Evolutionary conservation across 2,797 vertebrate species (phyloP).

Genomic region (Parauchenoglanis ngamensis): DNA sequence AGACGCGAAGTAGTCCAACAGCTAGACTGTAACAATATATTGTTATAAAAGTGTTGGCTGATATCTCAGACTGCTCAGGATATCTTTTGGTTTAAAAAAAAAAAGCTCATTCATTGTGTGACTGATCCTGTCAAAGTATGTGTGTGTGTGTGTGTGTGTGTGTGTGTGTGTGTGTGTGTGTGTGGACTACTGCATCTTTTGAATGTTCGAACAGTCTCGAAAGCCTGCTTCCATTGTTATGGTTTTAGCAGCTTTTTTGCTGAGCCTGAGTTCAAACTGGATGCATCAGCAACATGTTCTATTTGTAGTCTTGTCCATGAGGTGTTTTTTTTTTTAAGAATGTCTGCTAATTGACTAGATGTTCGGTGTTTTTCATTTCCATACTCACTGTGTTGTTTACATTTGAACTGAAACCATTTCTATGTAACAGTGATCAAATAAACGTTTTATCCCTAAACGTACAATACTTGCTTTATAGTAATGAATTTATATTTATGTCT

Average conservation of each 20-base stretch:
- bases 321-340: neutral
- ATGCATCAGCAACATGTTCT: conserved; percentile 10
- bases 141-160: neutral
- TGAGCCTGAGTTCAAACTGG: neutral
- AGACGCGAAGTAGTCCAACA: conserved; percentile 42
- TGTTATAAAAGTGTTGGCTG: neutral
- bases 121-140: neutral
- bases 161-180: neutral
- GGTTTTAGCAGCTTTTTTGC: conserved; percentile 3
- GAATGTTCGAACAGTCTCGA: conserved; percentile 24
- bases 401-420: conserved; percentile 17
- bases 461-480: neutral
- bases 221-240: neutral
- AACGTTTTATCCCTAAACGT: neutral
- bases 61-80: conserved; percentile 15
- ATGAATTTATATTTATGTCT: neutral
- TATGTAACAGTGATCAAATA: conserved; percentile 27
- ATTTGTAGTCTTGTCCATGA: conserved; percentile 40
- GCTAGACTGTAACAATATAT: conserved; percentile 4
- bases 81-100: neutral
- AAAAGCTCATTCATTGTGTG: conserved; percentile 2
- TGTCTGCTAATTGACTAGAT: neutral
- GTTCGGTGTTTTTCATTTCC: neutral
- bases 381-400: conserved; percentile 32
- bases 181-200: conserved; percentile 38